Evolutionary conservation across 2,888 invertebrate genomes (phyloP).

Genomic region (Phymatocera aterrima): DNA sequence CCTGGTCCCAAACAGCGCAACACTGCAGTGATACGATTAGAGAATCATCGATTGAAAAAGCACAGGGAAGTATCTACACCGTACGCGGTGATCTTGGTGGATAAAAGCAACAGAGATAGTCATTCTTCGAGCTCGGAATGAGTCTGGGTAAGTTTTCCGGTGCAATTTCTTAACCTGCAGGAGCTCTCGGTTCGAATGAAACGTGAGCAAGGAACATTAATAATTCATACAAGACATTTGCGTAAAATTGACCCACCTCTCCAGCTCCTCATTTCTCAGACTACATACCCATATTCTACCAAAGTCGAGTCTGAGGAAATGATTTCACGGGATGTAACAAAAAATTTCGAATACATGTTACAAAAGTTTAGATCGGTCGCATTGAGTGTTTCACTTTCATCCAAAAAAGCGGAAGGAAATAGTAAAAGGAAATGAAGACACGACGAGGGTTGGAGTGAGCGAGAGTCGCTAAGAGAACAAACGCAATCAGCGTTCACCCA

Average conservation of each 20-base stretch:
- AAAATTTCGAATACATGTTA: not conserved
- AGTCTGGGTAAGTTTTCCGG: not conserved
- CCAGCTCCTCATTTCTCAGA: not conserved
- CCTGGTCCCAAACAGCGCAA: not conserved
- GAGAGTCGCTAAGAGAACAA: not conserved
- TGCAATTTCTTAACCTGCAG: not conserved
- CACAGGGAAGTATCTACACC: not conserved
- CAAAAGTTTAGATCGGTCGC: not conserved
- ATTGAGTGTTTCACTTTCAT: not conserved
- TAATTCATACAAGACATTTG: constrained; percentile 37
- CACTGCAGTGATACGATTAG: not conserved
- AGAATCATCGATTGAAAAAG: not conserved
- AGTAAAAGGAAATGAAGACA: not conserved
- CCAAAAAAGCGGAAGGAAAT: not conserved
- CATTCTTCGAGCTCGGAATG: not conserved
- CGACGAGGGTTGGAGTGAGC: not conserved
- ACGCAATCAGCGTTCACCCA: not conserved
- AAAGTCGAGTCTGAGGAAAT: not conserved
- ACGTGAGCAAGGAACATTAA: constrained; percentile 18
- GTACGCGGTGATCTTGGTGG: too few relatives aligned
- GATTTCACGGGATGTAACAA: constrained; percentile 5
- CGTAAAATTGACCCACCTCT: constrained; percentile 32
- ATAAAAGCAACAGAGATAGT: too few relatives aligned
- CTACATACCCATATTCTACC: not conserved
- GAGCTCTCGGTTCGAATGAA: constrained; percentile 1